Base-by-base conservation (phyloP, 2,113 vertebrate genomes). In the Neogobius melanostomus region DNA sequence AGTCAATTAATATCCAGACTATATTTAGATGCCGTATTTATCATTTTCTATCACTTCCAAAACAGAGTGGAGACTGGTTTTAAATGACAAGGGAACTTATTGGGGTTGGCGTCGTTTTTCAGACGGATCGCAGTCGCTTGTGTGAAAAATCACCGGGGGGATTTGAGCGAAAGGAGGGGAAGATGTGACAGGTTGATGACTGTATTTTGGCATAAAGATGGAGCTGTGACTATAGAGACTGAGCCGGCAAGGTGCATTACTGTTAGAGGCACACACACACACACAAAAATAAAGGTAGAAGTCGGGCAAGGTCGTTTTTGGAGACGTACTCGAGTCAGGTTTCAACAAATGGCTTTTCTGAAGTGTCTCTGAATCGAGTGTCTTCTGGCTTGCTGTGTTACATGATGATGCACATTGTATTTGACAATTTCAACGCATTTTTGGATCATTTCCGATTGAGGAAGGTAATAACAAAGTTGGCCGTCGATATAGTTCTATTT, bases 1-100 rank as follows among this genome's bases (percentile, higher is more conserved):
- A 17, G 12, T 45, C 65, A 21, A 53, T 42, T 61, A 6, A 48
- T 11, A 51, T 43, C 45, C 8, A 64, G 16, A 64, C 44, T 64
- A 48, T 64, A 46, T 64, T 45, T 61, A 61, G 59, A 61, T 16
- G 14, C 1, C 14, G 9, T 61, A 45, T 61, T 61, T 61, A 61
- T 61, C 42, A 45, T 45, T 42, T 44, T 45, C 43, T 15, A 61
- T 45, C 42, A 15, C 15, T 44, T 61, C 14, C 14, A 11, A 11
- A 43, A 14, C 17, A 45, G 43, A 60, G 12, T n/a, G 57, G 36
- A 43, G 36, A 15, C 15, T 60, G 11, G 12, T 56, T 2, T 14
- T 42, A 60, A 57, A 60, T 60, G 57, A 43, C 14, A 5, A n/a
- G 59, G 8, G 44, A 61, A 7, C 44, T 14, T 61, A 16, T 44